Conservation (phyloP, 2,113 vertebrate genomes). For the Arenaria interpres region DNA sequence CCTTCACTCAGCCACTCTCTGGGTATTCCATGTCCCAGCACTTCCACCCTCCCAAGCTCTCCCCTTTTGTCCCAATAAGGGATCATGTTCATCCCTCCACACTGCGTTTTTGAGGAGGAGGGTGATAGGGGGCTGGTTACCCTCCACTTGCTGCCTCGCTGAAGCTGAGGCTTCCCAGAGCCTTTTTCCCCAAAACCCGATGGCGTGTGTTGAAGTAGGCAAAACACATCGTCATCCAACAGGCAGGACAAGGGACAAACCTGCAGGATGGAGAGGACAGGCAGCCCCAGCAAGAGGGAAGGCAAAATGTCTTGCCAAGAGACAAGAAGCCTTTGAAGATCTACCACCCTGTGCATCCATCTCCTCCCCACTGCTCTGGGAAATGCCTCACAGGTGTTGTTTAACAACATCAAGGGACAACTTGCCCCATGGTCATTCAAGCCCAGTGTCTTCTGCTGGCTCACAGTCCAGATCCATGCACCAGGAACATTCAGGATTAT, state of each 20-base stretch:
- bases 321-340: not conserved
- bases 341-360: not conserved
- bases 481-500: fast-evolving
- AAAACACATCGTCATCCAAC: not conserved
- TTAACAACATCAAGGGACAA: not conserved
- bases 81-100: not conserved
- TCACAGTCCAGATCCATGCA: not conserved
- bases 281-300: not conserved
- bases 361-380: not conserved
- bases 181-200: not conserved
- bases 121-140: not conserved
- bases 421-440: not conserved
- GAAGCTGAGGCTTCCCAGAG: not conserved
- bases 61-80: not conserved
- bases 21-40: not conserved
- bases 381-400: not conserved
- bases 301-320: not conserved
- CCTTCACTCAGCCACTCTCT: not conserved
- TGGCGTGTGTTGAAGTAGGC: not conserved
- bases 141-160: not conserved
- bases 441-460: not conserved
- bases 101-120: fast-evolving
- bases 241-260: not conserved
- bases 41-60: not conserved
- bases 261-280: not conserved